A percentile compares a stretch with the other conserved stretches of the same genome.
Evolutionary conservation across 2,888 invertebrate genomes (phyloP).

Genomic region (Nebria brevicollis): DNA sequence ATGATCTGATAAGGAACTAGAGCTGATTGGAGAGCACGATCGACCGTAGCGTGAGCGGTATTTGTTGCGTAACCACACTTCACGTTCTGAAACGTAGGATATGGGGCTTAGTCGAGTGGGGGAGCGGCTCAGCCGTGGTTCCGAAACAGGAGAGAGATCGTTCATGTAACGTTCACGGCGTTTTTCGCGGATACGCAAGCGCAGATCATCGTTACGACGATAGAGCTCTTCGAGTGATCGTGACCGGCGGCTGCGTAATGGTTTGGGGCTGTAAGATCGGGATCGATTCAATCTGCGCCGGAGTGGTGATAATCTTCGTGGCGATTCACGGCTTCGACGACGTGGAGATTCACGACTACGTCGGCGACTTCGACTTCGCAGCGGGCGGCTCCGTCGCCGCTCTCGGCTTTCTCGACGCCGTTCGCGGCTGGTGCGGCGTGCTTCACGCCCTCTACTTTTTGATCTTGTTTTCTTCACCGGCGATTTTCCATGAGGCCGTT

Average conservation of each 20-base stretch:
- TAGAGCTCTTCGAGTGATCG: slow-evolving; percentile 26
- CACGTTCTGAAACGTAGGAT: slow-evolving; percentile 47
- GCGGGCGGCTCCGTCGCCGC: slow-evolving; percentile 3
- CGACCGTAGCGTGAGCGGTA: slow-evolving; percentile 32
- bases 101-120: slow-evolving; percentile 40
- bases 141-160: slow-evolving; percentile 43
- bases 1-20: slow-evolving; percentile 30
- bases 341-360: slow-evolving; percentile 13
- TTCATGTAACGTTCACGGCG: slow-evolving; percentile 30
- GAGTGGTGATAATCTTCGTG: not conserved
- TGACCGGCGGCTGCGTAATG: slow-evolving; percentile 22
- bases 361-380: slow-evolving; percentile 5
- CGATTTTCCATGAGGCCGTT: slow-evolving; percentile 21
- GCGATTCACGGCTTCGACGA: slow-evolving; percentile 7
- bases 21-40: slow-evolving; percentile 42
- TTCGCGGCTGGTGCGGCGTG: slow-evolving; percentile 11
- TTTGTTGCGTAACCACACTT: slow-evolving; percentile 48
- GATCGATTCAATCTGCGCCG: not conserved
- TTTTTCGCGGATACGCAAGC: slow-evolving; percentile 35
- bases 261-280: not conserved
- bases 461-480: slow-evolving; percentile 6
- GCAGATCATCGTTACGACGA: slow-evolving; percentile 37
- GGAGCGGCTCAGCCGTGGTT: slow-evolving; percentile 29
- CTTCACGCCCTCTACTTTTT: slow-evolving; percentile 10
- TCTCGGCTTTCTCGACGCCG: slow-evolving; percentile 19